These are phyloP conservation scores for Arctocebus calabarensis DNA, from an alignment of 2,797 vertebrate species.

Conservation along the genomic window DNA sequence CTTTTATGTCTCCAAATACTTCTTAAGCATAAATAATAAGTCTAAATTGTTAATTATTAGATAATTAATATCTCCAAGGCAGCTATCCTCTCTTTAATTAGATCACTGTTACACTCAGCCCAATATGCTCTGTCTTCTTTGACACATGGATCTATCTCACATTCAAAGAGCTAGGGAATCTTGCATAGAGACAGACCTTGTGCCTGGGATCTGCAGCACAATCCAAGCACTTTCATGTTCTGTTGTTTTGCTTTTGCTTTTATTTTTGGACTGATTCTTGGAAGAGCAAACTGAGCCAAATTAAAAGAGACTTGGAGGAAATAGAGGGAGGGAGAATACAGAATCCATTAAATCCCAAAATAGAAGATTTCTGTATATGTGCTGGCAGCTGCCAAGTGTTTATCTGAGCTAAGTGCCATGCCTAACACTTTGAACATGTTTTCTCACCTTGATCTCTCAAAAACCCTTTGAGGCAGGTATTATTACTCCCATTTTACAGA, in stretches of 20 bases:
- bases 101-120: not conserved
- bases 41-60: conserved; percentile 19
- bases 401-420: not conserved
- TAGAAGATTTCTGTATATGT: not conserved
- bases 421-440: not conserved
- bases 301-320: not conserved
- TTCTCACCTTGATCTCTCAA: conserved; percentile 20
- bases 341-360: not conserved
- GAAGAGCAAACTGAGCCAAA: conserved; percentile 29
- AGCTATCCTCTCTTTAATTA: not conserved
- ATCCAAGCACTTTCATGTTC: not conserved
- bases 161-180: not conserved
- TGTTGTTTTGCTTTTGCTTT: conserved; percentile 5
- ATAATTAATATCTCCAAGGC: not conserved
- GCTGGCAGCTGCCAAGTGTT: not conserved
- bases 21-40: conserved; percentile 30
- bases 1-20: not conserved
- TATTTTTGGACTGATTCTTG: not conserved
- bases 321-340: not conserved
- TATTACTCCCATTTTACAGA: not conserved
- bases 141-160: not conserved
- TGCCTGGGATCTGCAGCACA: not conserved
- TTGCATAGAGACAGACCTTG: not conserved
- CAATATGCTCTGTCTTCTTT: not conserved
- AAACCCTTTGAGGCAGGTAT: not conserved